These are phyloP conservation scores for Napeogenes sylphis DNA, from an alignment of 2,888 invertebrate genomes.

Conservation along the genomic window DNA sequence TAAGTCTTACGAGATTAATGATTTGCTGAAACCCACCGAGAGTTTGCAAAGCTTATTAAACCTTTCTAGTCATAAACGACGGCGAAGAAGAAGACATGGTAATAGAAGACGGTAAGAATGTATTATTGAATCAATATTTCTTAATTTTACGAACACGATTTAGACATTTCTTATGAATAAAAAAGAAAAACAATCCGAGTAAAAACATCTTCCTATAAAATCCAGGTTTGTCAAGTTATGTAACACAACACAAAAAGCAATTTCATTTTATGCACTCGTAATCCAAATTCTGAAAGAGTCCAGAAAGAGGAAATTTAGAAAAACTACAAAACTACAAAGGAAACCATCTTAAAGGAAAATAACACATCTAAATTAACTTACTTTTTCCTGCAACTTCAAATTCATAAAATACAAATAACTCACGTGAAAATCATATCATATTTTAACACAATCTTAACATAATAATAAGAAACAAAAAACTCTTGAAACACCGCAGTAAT, in stretches of 20 bases:
- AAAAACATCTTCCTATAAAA: background rate
- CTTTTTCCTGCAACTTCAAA: no score
- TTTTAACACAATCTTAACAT: no score
- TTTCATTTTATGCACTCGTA: slow-evolving; percentile 8
- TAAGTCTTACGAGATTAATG: slow-evolving; percentile 49
- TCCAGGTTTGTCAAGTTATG: background rate
- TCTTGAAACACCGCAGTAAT: background rate
- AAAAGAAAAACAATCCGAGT: background rate
- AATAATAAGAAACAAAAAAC: background rate
- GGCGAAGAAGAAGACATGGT: slow-evolving; percentile 63
- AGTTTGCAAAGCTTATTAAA: slow-evolving; percentile 61
- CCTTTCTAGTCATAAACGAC: slow-evolving; percentile 43
- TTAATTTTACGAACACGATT: background rate
- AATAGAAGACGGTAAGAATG: slow-evolving; percentile 61
- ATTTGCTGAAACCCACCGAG: slow-evolving; percentile 61
- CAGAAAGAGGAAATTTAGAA: slow-evolving; percentile 9
- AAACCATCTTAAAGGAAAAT: no score
- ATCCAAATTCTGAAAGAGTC: slow-evolving; percentile 8
- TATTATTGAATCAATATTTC: slow-evolving; percentile 14
- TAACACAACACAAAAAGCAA: background rate
- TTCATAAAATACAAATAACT: no score
- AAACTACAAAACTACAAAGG: slow-evolving; percentile 1
- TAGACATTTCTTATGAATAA: background rate
- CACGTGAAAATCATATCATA: no score
- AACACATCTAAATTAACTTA: no score